Conservation (phyloP, 2,888 invertebrate genomes). For the Amphiduros pacificus region DNA sequence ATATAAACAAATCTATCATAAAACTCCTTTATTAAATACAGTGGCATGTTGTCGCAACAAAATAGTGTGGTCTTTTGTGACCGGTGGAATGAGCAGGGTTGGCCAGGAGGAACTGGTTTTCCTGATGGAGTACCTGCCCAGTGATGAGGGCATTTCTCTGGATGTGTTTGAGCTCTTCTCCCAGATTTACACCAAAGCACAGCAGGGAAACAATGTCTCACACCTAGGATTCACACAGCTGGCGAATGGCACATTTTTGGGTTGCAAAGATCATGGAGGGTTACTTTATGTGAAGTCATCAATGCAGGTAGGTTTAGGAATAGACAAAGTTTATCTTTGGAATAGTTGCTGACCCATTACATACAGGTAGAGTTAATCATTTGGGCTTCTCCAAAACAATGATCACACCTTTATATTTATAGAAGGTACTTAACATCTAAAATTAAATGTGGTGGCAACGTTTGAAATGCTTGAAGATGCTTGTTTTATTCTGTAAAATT, state of each 20-base stretch:
- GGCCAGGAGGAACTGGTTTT: slow-evolving; percentile 1
- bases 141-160: background rate
- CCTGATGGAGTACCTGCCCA: background rate
- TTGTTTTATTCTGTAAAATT: too few relatives aligned
- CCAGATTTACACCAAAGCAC: background rate
- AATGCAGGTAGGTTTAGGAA: slow-evolving; percentile 1
- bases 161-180: background rate
- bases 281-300: background rate
- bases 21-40: background rate
- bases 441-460: too few relatives aligned
- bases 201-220: background rate
- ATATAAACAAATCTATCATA: too few relatives aligned
- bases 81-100: background rate
- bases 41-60: slow-evolving; percentile 1
- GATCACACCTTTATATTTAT: too few relatives aligned
- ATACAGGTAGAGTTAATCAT: too few relatives aligned
- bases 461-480: too few relatives aligned
- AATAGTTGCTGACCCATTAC: too few relatives aligned
- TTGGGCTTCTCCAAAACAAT: too few relatives aligned
- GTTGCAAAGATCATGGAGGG: background rate
- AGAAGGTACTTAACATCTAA: too few relatives aligned
- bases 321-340: too few relatives aligned
- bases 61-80: background rate
- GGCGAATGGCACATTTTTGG: background rate
- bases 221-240: slow-evolving; percentile 3